A percentile compares a stretch with the other conserved stretches of the same genome.
Evolutionary conservation across 2,888 invertebrate species (phyloP).

Genomic region (Anarsia innoxiella): DNA sequence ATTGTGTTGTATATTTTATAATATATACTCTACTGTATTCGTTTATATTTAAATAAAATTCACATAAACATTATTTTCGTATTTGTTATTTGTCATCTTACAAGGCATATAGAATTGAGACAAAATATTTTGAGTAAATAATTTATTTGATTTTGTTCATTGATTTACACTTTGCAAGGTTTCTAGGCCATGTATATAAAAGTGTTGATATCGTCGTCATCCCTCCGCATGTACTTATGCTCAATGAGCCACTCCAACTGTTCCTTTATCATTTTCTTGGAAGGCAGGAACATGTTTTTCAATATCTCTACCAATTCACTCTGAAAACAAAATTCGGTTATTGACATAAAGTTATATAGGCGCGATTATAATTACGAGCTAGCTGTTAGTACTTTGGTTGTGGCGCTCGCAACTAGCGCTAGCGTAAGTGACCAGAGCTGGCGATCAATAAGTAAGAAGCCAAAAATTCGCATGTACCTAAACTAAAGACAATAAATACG

Average conservation of each 20-base stretch:
- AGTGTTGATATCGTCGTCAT: constrained; percentile 97
- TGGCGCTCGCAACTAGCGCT: too few relatives aligned
- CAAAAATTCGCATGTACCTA: too few relatives aligned
- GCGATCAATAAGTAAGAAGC: too few relatives aligned
- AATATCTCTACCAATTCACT: constrained; percentile 98
- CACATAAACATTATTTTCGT: constrained; percentile 5
- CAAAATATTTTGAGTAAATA: constrained; percentile 41
- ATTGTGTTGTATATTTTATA: constrained; percentile 51
- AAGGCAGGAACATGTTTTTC: constrained; percentile 99
- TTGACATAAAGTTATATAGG: too few relatives aligned
- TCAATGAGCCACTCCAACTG: constrained; percentile 99
- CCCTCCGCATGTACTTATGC: constrained; percentile 97
- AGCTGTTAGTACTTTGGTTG: too few relatives aligned
- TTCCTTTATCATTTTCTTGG: constrained; percentile 99
- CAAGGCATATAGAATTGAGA: background rate
- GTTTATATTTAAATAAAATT: constrained; percentile 39
- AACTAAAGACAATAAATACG: background rate
- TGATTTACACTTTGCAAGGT: constrained; percentile 34
- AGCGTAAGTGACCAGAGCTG: too few relatives aligned
- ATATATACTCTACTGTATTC: constrained; percentile 27
- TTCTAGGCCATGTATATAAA: constrained; percentile 97
- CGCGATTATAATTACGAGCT: too few relatives aligned
- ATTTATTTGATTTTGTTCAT: constrained; percentile 54
- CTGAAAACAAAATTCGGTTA: too few relatives aligned
- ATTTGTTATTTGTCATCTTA: background rate